phyloP scores from a whole-genome alignment of 2,888 invertebrate species.

The Diplolepis rosae region DNA sequence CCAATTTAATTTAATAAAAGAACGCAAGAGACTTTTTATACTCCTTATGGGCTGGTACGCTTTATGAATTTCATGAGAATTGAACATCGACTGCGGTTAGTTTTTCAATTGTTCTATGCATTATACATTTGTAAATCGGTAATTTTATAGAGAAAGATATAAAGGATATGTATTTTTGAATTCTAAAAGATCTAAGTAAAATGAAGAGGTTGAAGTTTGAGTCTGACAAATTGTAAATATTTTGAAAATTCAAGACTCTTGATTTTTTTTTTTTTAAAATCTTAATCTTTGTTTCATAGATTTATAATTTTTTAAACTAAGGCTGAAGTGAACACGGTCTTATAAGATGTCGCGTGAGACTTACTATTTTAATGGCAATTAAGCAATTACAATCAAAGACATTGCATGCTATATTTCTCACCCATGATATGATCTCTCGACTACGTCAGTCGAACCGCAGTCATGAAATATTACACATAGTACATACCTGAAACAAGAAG shows the following conservation, averaged over 20 bases:
- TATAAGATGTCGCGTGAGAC: constrained; percentile 52
- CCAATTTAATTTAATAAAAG: constrained; percentile 19
- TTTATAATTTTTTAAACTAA: not conserved
- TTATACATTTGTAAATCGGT: not conserved
- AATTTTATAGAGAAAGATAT: not conserved
- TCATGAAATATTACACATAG: constrained; percentile 33
- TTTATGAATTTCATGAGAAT: constrained; percentile 29
- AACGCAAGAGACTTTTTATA: constrained; percentile 4
- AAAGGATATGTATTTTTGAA: too few species aligned
- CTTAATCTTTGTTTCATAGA: not conserved
- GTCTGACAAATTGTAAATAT: too few species aligned
- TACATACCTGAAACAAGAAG: constrained; percentile 49
- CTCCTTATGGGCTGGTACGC: not conserved
- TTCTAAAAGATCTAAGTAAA: too few species aligned
- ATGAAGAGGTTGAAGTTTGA: too few species aligned
- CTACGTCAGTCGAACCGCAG: not conserved
- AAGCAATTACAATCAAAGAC: constrained; percentile 55
- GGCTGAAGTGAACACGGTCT: not conserved
- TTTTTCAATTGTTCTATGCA: not conserved
- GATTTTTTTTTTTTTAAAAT: too few species aligned
- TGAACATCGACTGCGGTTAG: not conserved
- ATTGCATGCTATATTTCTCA: constrained; percentile 19
- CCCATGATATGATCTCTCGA: constrained; percentile 17
- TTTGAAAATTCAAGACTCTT: not conserved
- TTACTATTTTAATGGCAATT: constrained; percentile 58